Conservation (phyloP, 2,113 vertebrate species). For the Petroica traversi region DNA sequence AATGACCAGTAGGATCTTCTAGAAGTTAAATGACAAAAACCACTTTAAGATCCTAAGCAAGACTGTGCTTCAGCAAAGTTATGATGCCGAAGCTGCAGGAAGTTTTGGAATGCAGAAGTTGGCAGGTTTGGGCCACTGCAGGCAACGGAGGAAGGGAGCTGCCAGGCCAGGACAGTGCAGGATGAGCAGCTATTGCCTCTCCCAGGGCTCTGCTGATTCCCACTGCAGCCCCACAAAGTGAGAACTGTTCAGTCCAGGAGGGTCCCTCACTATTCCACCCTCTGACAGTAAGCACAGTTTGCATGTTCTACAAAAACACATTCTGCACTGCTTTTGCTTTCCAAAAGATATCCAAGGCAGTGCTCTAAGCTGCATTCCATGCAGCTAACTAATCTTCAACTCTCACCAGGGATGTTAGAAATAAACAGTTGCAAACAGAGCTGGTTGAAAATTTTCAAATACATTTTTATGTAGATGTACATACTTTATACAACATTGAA, state of each 20-base stretch:
- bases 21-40: not conserved
- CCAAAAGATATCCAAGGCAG: not conserved
- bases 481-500: not conserved
- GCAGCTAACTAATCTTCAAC: not conserved
- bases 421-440: not conserved
- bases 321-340: not conserved
- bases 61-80: not conserved
- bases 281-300: not conserved
- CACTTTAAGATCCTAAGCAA: not conserved
- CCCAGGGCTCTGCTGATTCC: not conserved
- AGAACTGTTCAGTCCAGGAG: no score
- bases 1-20: not conserved
- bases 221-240: accelerated
- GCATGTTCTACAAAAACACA: not conserved
- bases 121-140: not conserved
- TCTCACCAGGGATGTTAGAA: not conserved
- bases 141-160: accelerated
- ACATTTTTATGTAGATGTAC: not conserved
- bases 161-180: not conserved
- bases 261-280: not conserved
- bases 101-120: not conserved
- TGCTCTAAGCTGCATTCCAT: not conserved
- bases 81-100: accelerated
- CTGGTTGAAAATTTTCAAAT: not conserved
- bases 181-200: not conserved